Conservation (phyloP, 1,140 invertebrate genomes). For the Danaus plexippus region DNA sequence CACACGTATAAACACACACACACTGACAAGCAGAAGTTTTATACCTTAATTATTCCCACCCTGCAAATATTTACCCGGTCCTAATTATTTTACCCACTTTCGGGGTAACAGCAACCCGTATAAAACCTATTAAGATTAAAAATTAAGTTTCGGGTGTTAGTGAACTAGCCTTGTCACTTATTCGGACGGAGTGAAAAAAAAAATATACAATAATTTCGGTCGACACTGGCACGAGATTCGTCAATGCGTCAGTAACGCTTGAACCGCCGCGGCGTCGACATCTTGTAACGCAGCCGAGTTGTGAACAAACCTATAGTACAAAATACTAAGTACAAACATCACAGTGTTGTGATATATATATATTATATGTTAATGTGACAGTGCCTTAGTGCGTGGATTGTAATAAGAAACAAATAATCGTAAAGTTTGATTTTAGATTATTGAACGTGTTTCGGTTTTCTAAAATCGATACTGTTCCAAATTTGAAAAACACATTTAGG, state of each 20-base stretch:
- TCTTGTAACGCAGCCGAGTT: slow-evolving; percentile 50
- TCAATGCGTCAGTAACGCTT: slow-evolving; percentile 62
- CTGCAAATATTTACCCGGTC: slow-evolving; percentile 34
- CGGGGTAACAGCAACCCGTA: slow-evolving; percentile 8
- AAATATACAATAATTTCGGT: slow-evolving; percentile 57
- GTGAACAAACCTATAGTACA: slow-evolving; percentile 67
- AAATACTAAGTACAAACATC: slow-evolving; percentile 60
- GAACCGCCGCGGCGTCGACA: slow-evolving; percentile 54
- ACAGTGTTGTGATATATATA: slow-evolving; percentile 54
- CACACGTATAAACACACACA: slow-evolving; percentile 28
- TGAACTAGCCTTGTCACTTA: slow-evolving; percentile 55
- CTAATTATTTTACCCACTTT: slow-evolving; percentile 24
- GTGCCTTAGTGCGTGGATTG: slow-evolving; percentile 47
- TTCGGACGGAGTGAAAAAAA: slow-evolving; percentile 65
- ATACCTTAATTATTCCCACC: slow-evolving; percentile 51
- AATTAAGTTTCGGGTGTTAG: not conserved
- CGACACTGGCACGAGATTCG: slow-evolving; percentile 57
- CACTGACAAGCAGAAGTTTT: slow-evolving; percentile 35
- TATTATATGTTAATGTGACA: slow-evolving; percentile 38
- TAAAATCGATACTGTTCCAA: slow-evolving; percentile 37
- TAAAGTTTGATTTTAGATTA: slow-evolving; percentile 51
- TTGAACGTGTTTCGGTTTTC: slow-evolving; percentile 45
- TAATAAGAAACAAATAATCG: slow-evolving; percentile 26
- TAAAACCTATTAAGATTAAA: too few species aligned
- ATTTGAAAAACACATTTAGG: slow-evolving; percentile 12